Evolutionary conservation across 2,113 vertebrate species (phyloP), one percentile per base, ranked within the genome.

Genomic region (Catharus minimus): DNA sequence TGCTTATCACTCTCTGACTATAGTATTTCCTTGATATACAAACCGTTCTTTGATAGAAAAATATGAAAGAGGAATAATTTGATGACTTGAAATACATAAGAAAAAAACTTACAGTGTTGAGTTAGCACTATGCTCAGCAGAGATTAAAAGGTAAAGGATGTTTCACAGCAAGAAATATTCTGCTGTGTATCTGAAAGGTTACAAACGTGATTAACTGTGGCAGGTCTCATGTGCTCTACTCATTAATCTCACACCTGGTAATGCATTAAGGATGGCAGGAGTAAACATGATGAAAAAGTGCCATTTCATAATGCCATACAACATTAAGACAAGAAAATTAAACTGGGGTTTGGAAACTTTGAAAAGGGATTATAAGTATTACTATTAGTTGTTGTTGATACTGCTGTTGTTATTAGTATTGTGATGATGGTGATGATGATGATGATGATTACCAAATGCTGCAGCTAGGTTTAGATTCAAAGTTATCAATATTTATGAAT

Each of bases 121-220:
- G 73, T 82, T 69, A 75, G 74, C 94, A 90, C 87, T 82, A 64
- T 52, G 41, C 79, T 91, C 95, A 93, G 93, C 85, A 91, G 92
- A 86, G 33, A 95, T 93, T 82, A 95, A 92, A 93, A 91, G 79
- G 80, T 87, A 90, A 84, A 87, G 27, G 86, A 53, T 83, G 91
- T 89, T 92, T 93, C 85, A 90, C 95, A 95, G 88, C 62, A 62
- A 64, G 94, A 83, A 95, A 91, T 91, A 95, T 86, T 95, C 78
- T 86, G 38, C 85, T 78, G 50, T 78, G 68, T 80, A 79, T 94
- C 92, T 96, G 95, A 97, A 97, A 96, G 96, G 95, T 96, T 96
- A 95, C 96, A 96, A 96, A 97, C 62, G 68, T 96, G 93, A 97
- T 97, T 97, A 97, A 96, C 91, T 89, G 68, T 96, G 96, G 94